Base-by-base conservation (phyloP, 2,797 vertebrate species). In the Danio kyathit region DNA sequence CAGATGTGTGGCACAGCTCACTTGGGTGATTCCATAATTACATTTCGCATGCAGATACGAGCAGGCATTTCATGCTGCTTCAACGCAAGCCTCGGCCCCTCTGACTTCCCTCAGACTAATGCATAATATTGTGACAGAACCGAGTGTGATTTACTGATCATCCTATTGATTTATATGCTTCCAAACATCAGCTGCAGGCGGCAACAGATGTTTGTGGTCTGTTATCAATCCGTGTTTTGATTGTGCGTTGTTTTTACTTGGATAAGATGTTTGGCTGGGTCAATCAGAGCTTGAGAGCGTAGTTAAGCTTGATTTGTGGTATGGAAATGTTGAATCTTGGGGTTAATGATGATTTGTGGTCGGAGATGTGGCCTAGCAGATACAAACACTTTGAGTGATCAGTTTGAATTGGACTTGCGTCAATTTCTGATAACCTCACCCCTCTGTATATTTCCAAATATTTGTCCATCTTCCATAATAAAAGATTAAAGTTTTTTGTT, bases 1-100 rank as follows among this genome's bases (percentile, higher is more conserved):
- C 94, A 95, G 94, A 94, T 95, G 94, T 94, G 94, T 90, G 89
- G 87, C 88, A 82, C 86, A 83, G 76, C 90, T 84, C 84, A 87
- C 84, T 78, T 82, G 87, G 83, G 82, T 84, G 87, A 84, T 70
- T 86, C 84, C 92, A 91, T 94, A 94, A 95, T 94, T 93, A 94
- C 93, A 94, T 94, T 93, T 94, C 91, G 91, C 93, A 93, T 90
- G 89, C 88, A 88, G 87, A 89, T 84, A 77, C 88, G 88, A 83
- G 87, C 76, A 88, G 87, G 79, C 89, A 73, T 77, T 82, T 82
- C 74, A 64, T 70, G 76, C 81, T 69, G 81, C 79, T 74, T 71
- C 51, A 43, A 74, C 61, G 73, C 84, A 85, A 80, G 74, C 80
- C 73, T 52, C 64, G 67, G 71, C 74, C 61, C 72, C 11, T 21